Evolutionary conservation across 1,140 invertebrate genomes (phyloP).

Genomic region (Bombus haemorrhoidalis): DNA sequence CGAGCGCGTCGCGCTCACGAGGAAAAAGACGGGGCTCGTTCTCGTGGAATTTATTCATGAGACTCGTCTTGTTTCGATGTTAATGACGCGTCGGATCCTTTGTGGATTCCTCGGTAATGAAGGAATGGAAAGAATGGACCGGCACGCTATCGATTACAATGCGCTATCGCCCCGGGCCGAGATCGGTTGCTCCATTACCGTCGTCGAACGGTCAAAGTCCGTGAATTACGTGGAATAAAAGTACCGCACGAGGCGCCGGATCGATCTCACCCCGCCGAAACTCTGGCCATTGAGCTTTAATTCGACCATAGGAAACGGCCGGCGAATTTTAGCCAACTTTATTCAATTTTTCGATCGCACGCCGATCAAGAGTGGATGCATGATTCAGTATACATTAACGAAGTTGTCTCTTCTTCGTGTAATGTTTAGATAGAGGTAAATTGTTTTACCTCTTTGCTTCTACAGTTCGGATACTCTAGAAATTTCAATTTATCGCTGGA

Average conservation of each 20-base stretch:
- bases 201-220: neutral
- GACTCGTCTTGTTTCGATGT: conserved; percentile 41
- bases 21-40: neutral
- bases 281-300: neutral
- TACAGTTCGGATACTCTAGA: neutral
- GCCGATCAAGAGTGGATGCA: neutral
- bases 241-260: neutral
- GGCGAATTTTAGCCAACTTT: neutral
- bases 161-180: neutral
- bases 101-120: conserved; percentile 50
- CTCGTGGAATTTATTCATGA: conserved; percentile 56
- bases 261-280: neutral
- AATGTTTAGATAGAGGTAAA: neutral
- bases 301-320: neutral
- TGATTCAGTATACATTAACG: neutral
- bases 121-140: conserved; percentile 42
- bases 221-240: conserved; percentile 29
- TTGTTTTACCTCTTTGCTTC: neutral
- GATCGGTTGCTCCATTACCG: conserved; percentile 16
- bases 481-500: neutral
- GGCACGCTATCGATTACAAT: neutral
- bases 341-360: neutral
- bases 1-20: neutral
- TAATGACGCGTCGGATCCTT: conserved; percentile 51
- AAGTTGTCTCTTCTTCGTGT: neutral